These are phyloP conservation scores for Acrossocheilus fasciatus DNA, from an alignment of 2,797 vertebrate species.

Conservation along the genomic window DNA sequence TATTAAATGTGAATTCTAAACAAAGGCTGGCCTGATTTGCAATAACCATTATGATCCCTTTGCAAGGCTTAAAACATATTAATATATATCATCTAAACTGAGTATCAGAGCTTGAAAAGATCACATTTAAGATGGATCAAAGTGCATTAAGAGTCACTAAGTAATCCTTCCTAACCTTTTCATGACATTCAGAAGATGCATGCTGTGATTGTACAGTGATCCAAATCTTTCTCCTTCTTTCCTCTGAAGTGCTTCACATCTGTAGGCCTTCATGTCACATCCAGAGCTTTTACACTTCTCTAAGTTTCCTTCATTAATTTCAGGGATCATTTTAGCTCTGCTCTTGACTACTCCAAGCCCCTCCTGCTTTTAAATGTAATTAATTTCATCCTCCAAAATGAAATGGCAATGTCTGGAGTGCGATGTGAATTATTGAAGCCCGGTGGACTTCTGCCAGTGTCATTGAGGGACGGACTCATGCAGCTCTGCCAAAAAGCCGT, in stretches of 20 bases:
- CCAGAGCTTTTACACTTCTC: neutral
- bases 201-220: neutral
- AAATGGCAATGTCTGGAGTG: conserved; percentile 22
- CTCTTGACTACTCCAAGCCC: conserved; percentile 16
- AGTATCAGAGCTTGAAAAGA: neutral
- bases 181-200: neutral
- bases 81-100: neutral
- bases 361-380: conserved; percentile 44
- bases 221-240: neutral
- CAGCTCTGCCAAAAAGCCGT: conserved; percentile 25
- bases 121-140: neutral
- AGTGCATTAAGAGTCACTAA: neutral
- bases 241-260: neutral
- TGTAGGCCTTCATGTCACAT: neutral
- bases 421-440: conserved; percentile 41
- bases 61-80: neutral
- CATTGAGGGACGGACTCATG: conserved; percentile 25
- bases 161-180: conserved; percentile 14
- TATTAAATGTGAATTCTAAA: neutral
- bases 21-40: neutral
- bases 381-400: conserved; percentile 33
- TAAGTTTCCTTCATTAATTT: conserved; percentile 3
- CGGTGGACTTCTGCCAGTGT: conserved; percentile 29
- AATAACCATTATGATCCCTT: neutral
- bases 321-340: neutral